Conservation (phyloP, 2,888 invertebrate species). For the Eristalis arbustorum region DNA sequence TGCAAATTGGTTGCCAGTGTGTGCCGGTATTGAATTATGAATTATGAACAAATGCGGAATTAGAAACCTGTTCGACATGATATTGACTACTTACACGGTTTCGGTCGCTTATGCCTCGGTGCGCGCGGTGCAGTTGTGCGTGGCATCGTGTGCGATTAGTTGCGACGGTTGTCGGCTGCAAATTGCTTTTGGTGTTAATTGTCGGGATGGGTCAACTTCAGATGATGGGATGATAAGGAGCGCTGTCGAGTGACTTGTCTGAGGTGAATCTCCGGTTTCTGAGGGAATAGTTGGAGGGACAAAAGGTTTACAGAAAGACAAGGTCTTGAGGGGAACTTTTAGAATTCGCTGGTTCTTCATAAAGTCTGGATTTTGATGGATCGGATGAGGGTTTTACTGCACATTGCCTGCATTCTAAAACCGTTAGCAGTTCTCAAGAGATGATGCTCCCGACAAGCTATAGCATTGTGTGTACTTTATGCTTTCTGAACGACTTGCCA, state of each 20-base stretch:
- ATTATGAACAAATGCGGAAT: slow-evolving; percentile 9
- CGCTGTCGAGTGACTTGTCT: not conserved
- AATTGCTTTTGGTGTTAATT: not conserved
- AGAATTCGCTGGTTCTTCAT: no score
- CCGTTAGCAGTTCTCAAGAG: no score
- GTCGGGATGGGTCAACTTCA: not conserved
- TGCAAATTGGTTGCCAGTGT: slow-evolving; percentile 29
- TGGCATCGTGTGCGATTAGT: not conserved
- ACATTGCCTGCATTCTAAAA: no score
- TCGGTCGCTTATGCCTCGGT: not conserved
- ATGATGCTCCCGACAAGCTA: no score
- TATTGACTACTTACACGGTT: not conserved
- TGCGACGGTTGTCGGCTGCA: not conserved
- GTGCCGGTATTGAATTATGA: slow-evolving; percentile 22
- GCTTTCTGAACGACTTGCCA: no score
- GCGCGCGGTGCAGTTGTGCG: not conserved
- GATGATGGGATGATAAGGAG: not conserved
- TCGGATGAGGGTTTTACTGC: no score
- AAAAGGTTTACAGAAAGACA: no score
- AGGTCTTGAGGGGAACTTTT: no score
- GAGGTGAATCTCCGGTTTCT: not conserved
- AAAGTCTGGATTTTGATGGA: no score
- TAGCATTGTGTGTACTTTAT: no score
- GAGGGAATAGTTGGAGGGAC: no score
- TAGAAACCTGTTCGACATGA: slow-evolving; percentile 1